Percentiles rank a stretch among this genome's conserved stretches.
These are phyloP conservation scores for Palythoa grandis DNA, from an alignment of 92 coral and sea anemone genomes.

Conservation along the genomic window DNA sequence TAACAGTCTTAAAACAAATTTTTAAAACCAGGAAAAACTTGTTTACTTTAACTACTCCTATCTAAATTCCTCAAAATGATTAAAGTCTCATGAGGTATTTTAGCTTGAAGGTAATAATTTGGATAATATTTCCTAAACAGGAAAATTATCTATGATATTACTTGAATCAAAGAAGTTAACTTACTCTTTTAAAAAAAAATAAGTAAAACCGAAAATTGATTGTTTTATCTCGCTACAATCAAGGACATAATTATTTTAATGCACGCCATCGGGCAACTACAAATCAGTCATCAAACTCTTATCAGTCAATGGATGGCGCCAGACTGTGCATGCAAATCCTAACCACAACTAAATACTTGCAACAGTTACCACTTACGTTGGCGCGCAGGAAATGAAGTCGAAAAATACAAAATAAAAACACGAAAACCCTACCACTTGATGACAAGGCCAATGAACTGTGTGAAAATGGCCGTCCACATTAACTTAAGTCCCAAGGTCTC, in stretches of 20 bases:
- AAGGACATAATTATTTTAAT: neutral
- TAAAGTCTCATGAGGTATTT: too few relatives aligned
- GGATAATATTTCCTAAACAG: too few relatives aligned
- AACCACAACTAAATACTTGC: neutral
- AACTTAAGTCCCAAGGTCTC: slow-evolving; percentile 29
- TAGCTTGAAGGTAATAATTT: too few relatives aligned
- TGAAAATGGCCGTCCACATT: slow-evolving; percentile 28
- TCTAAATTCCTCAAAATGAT: too few relatives aligned
- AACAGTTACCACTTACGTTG: neutral
- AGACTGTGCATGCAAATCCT: neutral
- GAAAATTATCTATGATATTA: too few relatives aligned
- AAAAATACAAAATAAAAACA: too few relatives aligned
- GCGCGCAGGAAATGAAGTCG: neutral
- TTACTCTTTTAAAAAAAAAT: too few relatives aligned
- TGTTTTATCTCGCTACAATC: neutral
- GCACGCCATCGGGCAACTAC: neutral
- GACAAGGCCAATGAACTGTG: slow-evolving; percentile 26
- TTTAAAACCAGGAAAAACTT: neutral
- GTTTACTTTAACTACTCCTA: neutral
- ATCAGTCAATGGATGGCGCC: neutral
- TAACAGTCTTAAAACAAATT: neutral
- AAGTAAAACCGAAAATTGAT: neutral
- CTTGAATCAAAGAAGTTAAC: too few relatives aligned
- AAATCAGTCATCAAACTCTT: neutral
- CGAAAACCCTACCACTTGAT: slow-evolving; percentile 33